Percentiles rank a stretch among this genome's conserved stretches.
Conservation (phyloP, 2,797 vertebrate species). For the Choloepus didactylus region DNA sequence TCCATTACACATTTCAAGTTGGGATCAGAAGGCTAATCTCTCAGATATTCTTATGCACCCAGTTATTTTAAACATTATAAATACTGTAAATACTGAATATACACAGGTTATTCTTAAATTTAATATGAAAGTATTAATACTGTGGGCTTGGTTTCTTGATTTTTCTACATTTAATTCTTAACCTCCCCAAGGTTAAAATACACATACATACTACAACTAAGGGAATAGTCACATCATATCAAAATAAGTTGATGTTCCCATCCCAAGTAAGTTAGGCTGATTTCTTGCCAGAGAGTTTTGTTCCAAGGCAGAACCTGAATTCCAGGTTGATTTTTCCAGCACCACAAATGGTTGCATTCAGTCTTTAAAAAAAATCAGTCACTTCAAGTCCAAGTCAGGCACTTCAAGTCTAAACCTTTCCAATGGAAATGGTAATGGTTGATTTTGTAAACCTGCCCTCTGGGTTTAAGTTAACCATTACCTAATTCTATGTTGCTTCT, state of each 20-base stretch:
- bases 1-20: slow-evolving; percentile 50
- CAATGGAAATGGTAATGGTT: background rate
- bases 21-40: slow-evolving; percentile 61
- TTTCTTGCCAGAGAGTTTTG: slow-evolving; percentile 70
- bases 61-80: slow-evolving; percentile 57
- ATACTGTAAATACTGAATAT: slow-evolving; percentile 33
- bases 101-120: background rate
- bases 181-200: slow-evolving; percentile 53
- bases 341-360: slow-evolving; percentile 55
- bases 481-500: background rate
- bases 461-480: background rate
- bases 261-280: slow-evolving; percentile 31
- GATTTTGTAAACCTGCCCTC: background rate
- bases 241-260: slow-evolving; percentile 5
- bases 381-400: background rate
- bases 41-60: background rate
- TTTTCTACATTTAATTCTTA: slow-evolving; percentile 57
- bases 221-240: background rate
- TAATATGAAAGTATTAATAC: slow-evolving; percentile 13
- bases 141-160: slow-evolving; percentile 3
- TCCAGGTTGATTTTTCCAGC: slow-evolving; percentile 62
- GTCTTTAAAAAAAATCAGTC: slow-evolving; percentile 59
- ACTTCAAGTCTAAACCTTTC: background rate
- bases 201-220: background rate
- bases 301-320: slow-evolving; percentile 55